Conservation (phyloP, 2,888 invertebrate genomes). For the Dioctria rufipes region DNA sequence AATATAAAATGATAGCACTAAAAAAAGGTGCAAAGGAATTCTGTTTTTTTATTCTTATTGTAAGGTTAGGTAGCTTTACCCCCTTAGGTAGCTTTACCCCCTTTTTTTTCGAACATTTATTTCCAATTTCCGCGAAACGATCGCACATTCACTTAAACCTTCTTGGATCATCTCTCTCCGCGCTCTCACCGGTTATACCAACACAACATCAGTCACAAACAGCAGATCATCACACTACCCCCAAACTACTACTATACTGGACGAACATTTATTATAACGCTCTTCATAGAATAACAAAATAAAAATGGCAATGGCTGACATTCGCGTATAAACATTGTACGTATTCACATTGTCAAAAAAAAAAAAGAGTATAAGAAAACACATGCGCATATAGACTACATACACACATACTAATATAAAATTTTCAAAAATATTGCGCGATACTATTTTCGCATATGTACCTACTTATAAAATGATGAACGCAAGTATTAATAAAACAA, state of each 20-base stretch:
- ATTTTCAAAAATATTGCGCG: too few relatives aligned
- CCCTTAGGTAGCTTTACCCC: neutral
- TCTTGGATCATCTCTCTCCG: too few relatives aligned
- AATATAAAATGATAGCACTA: neutral
- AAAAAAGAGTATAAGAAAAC: too few relatives aligned
- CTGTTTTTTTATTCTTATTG: neutral
- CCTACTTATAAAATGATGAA: too few relatives aligned
- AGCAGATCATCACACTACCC: neutral
- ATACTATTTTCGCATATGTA: too few relatives aligned
- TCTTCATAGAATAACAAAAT: too few relatives aligned
- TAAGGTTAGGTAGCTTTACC: slow-evolving; percentile 11
- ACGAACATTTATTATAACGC: too few relatives aligned
- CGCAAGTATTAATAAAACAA: neutral
- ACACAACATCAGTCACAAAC: neutral
- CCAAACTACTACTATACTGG: neutral
- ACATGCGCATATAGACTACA: too few relatives aligned
- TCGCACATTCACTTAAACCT: neutral
- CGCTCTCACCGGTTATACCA: neutral
- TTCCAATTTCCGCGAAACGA: slow-evolving; percentile 34
- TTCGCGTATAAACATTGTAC: too few relatives aligned
- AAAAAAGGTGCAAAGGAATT: slow-evolving; percentile 23
- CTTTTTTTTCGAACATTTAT: neutral
- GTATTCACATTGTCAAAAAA: too few relatives aligned
- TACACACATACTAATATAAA: too few relatives aligned
- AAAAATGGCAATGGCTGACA: too few relatives aligned